phyloP scores from a whole-genome alignment of 2,113 vertebrate genomes.

The Heterocephalus glaber region DNA sequence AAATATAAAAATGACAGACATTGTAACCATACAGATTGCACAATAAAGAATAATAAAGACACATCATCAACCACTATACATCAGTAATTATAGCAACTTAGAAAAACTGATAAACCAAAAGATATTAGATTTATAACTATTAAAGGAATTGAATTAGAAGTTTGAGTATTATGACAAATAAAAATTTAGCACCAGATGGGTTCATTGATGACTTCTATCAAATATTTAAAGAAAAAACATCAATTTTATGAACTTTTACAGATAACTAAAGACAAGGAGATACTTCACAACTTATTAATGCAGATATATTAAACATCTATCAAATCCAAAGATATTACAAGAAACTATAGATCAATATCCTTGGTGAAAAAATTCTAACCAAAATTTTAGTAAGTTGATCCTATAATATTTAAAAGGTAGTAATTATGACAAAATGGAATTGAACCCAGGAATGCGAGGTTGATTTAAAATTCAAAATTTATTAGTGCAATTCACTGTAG shows the following conservation, averaged over 20 bases:
- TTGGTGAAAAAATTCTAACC: background rate
- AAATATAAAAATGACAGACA: constrained; percentile 38
- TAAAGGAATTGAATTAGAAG: constrained; percentile 36
- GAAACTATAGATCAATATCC: background rate
- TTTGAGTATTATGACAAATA: constrained; percentile 25
- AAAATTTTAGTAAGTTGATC: constrained; percentile 15
- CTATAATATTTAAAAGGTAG: background rate
- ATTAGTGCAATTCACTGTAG: background rate
- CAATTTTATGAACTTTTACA: background rate
- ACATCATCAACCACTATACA: background rate
- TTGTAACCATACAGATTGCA: background rate
- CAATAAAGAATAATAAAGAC: background rate
- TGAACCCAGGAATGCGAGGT: constrained; percentile 5
- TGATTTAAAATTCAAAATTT: constrained; percentile 54
- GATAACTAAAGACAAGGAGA: background rate
- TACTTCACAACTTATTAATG: background rate
- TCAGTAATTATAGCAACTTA: constrained; percentile 4
- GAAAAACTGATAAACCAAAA: constrained; percentile 4
- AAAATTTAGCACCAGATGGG: background rate
- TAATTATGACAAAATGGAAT: background rate
- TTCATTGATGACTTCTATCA: background rate
- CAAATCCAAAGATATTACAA: background rate
- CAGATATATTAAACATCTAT: background rate
- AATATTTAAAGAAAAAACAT: constrained; percentile 15
- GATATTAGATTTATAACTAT: background rate